A percentile compares a stretch with the other conserved stretches of the same genome.
Conservation (phyloP, 2,797 vertebrate species). For the Rhinoraja longicauda region DNA sequence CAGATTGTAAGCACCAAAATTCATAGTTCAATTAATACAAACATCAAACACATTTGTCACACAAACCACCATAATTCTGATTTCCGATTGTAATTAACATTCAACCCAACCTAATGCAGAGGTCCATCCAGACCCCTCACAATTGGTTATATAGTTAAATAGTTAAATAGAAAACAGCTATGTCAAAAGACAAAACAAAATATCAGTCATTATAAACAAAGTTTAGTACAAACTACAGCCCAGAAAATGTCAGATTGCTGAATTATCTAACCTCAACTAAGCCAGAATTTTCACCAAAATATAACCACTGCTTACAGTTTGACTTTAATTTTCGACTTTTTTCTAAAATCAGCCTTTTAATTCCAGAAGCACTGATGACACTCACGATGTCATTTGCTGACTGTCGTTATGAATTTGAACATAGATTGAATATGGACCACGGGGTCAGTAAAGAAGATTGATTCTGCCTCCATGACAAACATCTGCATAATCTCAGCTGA, state of each 20-base stretch:
- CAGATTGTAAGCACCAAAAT: not conserved
- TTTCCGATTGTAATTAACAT: not conserved
- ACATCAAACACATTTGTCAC: not conserved
- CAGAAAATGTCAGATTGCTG: not conserved
- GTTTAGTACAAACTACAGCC: not conserved
- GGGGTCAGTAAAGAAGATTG: not conserved
- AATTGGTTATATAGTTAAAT: not conserved
- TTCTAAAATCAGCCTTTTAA: not conserved
- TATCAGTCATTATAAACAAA: not conserved
- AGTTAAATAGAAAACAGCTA: too few relatives aligned
- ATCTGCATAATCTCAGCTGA: not conserved
- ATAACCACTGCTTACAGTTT: not conserved
- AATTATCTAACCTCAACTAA: not conserved
- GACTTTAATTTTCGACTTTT: not conserved
- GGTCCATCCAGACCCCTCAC: not conserved
- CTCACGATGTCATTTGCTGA: not conserved
- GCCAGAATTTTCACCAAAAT: not conserved
- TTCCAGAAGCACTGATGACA: not conserved
- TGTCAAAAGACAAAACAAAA: not conserved
- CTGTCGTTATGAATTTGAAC: not conserved
- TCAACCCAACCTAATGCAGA: not conserved
- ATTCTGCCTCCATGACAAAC: not conserved
- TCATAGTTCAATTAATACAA: not conserved
- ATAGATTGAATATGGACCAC: not conserved
- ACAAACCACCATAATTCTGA: not conserved